Evolutionary conservation across 2,888 invertebrate genomes (phyloP).

Genomic region (Athalia cordata): DNA sequence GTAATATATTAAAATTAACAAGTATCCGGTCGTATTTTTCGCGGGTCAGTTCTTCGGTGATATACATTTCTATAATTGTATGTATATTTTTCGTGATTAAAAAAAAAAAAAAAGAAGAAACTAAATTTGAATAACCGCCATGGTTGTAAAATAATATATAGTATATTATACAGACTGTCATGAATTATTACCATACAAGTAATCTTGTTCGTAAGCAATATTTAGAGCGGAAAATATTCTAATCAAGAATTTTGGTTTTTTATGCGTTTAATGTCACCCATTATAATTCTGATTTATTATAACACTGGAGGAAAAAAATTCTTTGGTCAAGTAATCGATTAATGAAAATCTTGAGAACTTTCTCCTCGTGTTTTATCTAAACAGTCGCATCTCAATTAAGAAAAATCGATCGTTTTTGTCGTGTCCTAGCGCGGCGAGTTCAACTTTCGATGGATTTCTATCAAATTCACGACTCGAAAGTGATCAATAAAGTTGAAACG

Average conservation of each 20-base stretch:
- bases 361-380: not conserved
- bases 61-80: not conserved
- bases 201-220: too few species aligned
- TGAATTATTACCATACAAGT: too few species aligned
- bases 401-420: not conserved
- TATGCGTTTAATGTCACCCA: too few species aligned
- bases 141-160: too few species aligned
- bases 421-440: not conserved
- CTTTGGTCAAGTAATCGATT: too few species aligned
- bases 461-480: constrained; percentile 6
- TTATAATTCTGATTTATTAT: too few species aligned
- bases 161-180: too few species aligned
- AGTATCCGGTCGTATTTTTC: constrained; percentile 16
- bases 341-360: constrained; percentile 13
- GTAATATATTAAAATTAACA: constrained; percentile 3
- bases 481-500: not conserved
- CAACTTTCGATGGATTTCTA: constrained; percentile 32
- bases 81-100: not conserved
- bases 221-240: too few species aligned
- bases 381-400: not conserved
- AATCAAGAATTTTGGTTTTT: too few species aligned
- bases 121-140: too few species aligned
- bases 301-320: too few species aligned
- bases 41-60: not conserved
- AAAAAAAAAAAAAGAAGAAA: too few species aligned